phyloP scores from a whole-genome alignment of 2,113 vertebrate genomes.

The Romanogobio albipinnatus region DNA sequence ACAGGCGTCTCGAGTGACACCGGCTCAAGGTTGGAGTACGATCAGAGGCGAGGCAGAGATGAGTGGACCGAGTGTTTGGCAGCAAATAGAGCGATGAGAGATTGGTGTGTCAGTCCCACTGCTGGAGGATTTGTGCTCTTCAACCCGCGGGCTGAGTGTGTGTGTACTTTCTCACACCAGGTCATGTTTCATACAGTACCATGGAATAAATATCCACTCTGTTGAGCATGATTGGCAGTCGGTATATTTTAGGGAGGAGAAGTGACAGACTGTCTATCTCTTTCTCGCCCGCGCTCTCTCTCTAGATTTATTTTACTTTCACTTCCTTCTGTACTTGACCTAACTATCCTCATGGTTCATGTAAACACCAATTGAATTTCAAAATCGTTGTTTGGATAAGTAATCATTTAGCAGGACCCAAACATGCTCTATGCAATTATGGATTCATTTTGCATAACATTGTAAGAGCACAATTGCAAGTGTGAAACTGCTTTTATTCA shows the following conservation, averaged over 20 bases:
- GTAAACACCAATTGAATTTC: not conserved
- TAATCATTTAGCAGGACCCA: not conserved
- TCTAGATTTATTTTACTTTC: not conserved
- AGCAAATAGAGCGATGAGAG: not conserved
- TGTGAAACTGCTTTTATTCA: not conserved
- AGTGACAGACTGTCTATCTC: not conserved
- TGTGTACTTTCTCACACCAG: not conserved
- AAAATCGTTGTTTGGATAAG: not conserved
- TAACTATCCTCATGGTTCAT: not conserved
- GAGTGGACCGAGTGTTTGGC: not conserved
- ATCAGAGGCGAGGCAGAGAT: conserved; percentile 26
- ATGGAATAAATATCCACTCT: conserved; percentile 13
- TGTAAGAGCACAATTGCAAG: not conserved
- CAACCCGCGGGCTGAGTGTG: not conserved
- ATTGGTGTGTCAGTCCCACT: not conserved
- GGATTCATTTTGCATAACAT: not conserved
- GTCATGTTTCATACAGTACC: conserved; percentile 21
- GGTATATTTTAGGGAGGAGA: not conserved
- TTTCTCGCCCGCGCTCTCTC: not conserved
- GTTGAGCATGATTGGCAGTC: conserved; percentile 15
- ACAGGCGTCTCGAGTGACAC: not conserved
- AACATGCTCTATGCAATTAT: not conserved
- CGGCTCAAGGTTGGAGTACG: conserved; percentile 4
- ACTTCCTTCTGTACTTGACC: not conserved
- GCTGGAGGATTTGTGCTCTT: conserved; percentile 10